phyloP scores from a whole-genome alignment of 2,888 invertebrate species.

The Clivina fossor region DNA sequence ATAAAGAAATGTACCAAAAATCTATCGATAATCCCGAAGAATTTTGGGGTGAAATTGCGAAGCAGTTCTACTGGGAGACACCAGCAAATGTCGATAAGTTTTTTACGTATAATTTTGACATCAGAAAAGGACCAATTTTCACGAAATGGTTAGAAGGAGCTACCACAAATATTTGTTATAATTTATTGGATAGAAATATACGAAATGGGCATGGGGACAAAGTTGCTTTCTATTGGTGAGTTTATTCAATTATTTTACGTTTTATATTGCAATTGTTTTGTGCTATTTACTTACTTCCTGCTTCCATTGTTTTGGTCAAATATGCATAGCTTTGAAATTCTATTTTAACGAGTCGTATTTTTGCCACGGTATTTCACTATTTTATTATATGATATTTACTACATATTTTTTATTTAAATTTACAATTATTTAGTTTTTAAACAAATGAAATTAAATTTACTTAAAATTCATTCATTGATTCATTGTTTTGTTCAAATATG shows the following conservation, averaged over 20 bases:
- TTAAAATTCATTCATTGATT: too few species aligned
- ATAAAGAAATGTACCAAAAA: constrained; percentile 78
- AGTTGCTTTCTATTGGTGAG: constrained; percentile 94
- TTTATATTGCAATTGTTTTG: too few species aligned
- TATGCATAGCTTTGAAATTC: too few species aligned
- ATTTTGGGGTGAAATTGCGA: constrained; percentile 94
- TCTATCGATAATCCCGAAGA: constrained; percentile 85
- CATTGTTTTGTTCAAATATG: too few species aligned
- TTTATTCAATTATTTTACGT: constrained; percentile 41
- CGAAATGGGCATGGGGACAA: constrained; percentile 86
- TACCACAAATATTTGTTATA: constrained; percentile 94
- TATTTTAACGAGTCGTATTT: too few species aligned
- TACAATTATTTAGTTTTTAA: too few species aligned
- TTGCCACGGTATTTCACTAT: too few species aligned
- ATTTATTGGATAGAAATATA: constrained; percentile 89
- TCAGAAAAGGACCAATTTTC: constrained; percentile 83
- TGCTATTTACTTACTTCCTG: too few species aligned
- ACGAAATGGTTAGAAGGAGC: constrained; percentile 96
- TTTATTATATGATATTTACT: too few species aligned
- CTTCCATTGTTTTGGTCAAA: too few species aligned
- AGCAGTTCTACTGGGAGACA: constrained; percentile 91
- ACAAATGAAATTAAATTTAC: too few species aligned
- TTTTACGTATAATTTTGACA: constrained; percentile 88
- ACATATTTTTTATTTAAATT: too few species aligned
- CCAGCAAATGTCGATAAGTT: constrained; percentile 74